Conservation (phyloP, 2,797 vertebrate genomes). For the Distichodus sexfasciatus region DNA sequence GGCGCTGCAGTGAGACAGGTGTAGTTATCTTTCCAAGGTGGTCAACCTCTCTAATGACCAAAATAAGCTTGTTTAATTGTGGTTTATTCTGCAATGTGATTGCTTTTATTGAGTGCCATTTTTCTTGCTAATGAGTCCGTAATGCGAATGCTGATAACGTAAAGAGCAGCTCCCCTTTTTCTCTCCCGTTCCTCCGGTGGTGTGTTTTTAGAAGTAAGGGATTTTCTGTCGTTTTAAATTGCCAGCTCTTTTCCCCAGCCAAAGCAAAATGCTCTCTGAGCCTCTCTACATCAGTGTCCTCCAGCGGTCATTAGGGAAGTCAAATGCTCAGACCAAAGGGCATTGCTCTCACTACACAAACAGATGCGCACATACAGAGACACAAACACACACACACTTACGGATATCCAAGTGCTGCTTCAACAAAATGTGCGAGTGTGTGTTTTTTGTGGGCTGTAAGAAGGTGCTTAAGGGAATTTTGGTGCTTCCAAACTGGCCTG, state of each 20-base stretch:
- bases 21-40: slow-evolving; percentile 63
- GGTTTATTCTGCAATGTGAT: slow-evolving; percentile 77
- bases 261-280: slow-evolving; percentile 54
- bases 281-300: slow-evolving; percentile 50
- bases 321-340: not conserved
- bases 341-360: not conserved
- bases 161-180: slow-evolving; percentile 56
- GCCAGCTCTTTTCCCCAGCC: slow-evolving; percentile 38
- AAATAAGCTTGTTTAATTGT: slow-evolving; percentile 81
- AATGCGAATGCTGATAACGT: slow-evolving; percentile 75
- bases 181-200: slow-evolving; percentile 38
- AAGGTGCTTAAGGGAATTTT: too few species aligned
- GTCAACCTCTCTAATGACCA: slow-evolving; percentile 70
- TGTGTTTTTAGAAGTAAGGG: slow-evolving; percentile 14
- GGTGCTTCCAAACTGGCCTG: too few species aligned
- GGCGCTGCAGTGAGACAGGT: slow-evolving; percentile 56
- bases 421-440: too few species aligned
- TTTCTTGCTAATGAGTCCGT: slow-evolving; percentile 80
- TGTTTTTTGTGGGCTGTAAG: too few species aligned
- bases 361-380: not conserved
- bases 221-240: slow-evolving; percentile 56
- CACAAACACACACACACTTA: not conserved
- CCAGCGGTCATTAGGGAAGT: slow-evolving; percentile 17
- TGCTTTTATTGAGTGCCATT: slow-evolving; percentile 80
- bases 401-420: not conserved